These are phyloP conservation scores for Dendrocincla tyrannina DNA, from an alignment of 2,797 vertebrate species.

Conservation along the genomic window DNA sequence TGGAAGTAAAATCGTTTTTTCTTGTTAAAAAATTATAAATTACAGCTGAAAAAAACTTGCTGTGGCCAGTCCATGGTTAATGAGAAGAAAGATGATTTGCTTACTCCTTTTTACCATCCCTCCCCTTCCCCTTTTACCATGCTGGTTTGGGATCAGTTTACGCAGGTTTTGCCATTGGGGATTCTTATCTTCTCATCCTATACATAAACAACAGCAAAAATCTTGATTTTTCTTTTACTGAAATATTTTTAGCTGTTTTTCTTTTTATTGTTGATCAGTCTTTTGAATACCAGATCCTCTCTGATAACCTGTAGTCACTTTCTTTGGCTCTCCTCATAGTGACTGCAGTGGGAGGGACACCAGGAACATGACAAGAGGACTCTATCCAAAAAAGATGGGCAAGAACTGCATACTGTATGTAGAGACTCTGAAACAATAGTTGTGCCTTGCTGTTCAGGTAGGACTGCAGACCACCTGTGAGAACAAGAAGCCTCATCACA, in stretches of 20 bases:
- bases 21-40: background rate
- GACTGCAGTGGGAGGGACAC: background rate
- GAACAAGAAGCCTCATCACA: background rate
- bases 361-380: background rate
- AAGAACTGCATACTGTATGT: rapidly evolving
- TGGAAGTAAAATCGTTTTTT: background rate
- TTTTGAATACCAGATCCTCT: background rate
- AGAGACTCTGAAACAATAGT: background rate
- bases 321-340: background rate
- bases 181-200: background rate
- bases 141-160: background rate
- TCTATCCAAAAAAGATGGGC: background rate
- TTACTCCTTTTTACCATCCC: background rate
- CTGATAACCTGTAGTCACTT: background rate
- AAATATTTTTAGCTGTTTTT: background rate
- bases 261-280: background rate
- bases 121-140: background rate
- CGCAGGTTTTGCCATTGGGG: background rate
- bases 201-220: background rate
- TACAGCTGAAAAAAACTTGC: background rate
- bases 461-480: rapidly evolving
- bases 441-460: background rate
- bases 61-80: background rate
- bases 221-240: background rate
- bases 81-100: background rate